These are phyloP conservation scores for Sylvietta virens DNA, from an alignment of 2,113 vertebrate species.

Conservation along the genomic window DNA sequence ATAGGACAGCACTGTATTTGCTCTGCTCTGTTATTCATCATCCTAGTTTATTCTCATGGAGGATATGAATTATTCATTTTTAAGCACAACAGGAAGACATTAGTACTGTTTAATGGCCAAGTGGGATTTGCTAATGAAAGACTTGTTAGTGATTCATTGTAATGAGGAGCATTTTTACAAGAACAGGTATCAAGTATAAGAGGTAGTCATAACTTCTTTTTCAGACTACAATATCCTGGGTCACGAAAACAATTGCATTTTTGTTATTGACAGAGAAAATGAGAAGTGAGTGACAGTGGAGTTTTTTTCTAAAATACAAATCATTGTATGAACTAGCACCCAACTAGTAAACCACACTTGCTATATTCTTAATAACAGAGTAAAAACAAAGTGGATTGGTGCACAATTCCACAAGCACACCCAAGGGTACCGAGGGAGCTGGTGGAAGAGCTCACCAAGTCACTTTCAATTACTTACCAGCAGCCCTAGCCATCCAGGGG, in stretches of 20 bases:
- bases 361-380: background rate
- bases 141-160: background rate
- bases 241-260: background rate
- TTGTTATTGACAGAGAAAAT: background rate
- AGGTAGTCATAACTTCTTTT: background rate
- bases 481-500: too few species aligned
- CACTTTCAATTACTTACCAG: background rate
- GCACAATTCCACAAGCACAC: background rate
- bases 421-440: background rate
- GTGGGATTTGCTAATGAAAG: background rate
- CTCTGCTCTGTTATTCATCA: background rate
- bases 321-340: background rate
- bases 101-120: background rate
- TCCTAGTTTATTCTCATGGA: background rate
- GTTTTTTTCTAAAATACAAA: background rate
- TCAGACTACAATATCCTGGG: background rate
- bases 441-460: background rate
- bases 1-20: background rate
- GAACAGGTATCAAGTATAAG: background rate
- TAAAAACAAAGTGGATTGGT: background rate
- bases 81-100: background rate
- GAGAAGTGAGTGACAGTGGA: background rate
- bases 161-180: background rate
- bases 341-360: background rate
- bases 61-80: conserved; percentile 36